Evolutionary conservation across 1,140 invertebrate species (phyloP).

Genomic region (Physella acuta): DNA sequence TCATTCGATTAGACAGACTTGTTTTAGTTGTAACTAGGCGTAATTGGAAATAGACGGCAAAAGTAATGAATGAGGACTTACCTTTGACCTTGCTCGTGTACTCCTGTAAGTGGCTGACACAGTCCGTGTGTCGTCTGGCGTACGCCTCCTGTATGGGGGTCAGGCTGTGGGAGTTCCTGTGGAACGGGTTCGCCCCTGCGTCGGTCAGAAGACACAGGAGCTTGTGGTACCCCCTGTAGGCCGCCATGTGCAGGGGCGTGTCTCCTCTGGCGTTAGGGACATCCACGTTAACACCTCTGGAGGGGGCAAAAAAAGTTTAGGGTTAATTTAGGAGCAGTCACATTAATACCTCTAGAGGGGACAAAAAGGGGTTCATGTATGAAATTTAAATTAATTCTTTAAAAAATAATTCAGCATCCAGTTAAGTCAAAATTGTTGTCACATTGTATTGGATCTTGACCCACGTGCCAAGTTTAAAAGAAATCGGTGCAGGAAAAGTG

Average conservation of each 20-base stretch:
- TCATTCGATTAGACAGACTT: neutral
- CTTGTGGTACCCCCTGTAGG: conserved; percentile 39
- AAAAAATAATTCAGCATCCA: no score
- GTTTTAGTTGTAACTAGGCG: neutral
- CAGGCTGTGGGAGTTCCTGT: conserved; percentile 31
- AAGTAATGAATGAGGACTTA: neutral
- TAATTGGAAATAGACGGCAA: neutral
- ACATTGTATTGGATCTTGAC: no score
- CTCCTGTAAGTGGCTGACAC: neutral
- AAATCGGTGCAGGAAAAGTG: no score
- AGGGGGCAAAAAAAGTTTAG: no score
- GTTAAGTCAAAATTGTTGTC: no score
- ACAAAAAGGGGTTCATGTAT: no score
- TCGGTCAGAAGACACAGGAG: conserved; percentile 42
- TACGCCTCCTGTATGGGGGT: conserved; percentile 32
- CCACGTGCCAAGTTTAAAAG: no score
- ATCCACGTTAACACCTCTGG: conserved; percentile 34
- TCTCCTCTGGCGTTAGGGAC: conserved; percentile 37
- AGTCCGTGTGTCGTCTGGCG: neutral
- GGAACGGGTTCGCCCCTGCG: conserved; percentile 35
- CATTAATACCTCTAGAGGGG: no score
- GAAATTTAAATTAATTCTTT: no score
- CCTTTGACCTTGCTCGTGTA: neutral
- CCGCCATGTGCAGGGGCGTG: conserved; percentile 45
- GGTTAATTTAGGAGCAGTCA: no score